phyloP scores from a whole-genome alignment of 2,888 invertebrate species.

The Mongoloraphidia duomilia region DNA sequence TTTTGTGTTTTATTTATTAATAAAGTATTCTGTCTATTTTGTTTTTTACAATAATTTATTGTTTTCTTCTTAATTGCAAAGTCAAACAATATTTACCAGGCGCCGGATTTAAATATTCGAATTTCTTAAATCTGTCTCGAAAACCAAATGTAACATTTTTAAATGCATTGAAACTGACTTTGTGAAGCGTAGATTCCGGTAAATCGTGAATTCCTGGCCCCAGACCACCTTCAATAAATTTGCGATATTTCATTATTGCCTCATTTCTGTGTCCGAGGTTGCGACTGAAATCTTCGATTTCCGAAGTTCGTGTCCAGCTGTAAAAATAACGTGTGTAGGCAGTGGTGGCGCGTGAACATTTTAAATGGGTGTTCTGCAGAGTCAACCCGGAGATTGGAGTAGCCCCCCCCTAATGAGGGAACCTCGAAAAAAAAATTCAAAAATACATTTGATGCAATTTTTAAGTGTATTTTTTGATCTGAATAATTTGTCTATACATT shows the following conservation, averaged over 20 bases:
- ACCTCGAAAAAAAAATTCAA: too few species aligned
- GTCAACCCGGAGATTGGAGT: too few species aligned
- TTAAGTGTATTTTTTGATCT: too few species aligned
- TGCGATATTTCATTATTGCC: constrained; percentile 13
- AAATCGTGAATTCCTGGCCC: constrained; percentile 21
- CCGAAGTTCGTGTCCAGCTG: constrained; percentile 19
- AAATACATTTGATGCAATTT: too few species aligned
- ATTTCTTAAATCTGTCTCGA: constrained; percentile 15
- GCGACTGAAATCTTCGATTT: constrained; percentile 18
- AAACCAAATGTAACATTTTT: constrained; percentile 17
- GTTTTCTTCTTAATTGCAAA: too few species aligned
- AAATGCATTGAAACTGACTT: constrained; percentile 10
- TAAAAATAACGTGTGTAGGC: background rate
- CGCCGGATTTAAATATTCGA: constrained; percentile 13
- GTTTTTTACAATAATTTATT: too few species aligned
- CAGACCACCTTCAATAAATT: constrained; percentile 11
- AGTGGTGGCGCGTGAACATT: too few species aligned
- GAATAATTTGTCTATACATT: too few species aligned
- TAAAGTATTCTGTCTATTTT: too few species aligned
- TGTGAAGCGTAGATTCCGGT: constrained; percentile 11
- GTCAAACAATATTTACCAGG: constrained; percentile 11
- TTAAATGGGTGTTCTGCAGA: too few species aligned
- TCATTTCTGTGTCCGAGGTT: constrained; percentile 19
- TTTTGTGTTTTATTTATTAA: too few species aligned
- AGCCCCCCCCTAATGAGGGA: too few species aligned